These are phyloP conservation scores for Clostera curtula DNA, from an alignment of 2,888 invertebrate species.

Conservation along the genomic window DNA sequence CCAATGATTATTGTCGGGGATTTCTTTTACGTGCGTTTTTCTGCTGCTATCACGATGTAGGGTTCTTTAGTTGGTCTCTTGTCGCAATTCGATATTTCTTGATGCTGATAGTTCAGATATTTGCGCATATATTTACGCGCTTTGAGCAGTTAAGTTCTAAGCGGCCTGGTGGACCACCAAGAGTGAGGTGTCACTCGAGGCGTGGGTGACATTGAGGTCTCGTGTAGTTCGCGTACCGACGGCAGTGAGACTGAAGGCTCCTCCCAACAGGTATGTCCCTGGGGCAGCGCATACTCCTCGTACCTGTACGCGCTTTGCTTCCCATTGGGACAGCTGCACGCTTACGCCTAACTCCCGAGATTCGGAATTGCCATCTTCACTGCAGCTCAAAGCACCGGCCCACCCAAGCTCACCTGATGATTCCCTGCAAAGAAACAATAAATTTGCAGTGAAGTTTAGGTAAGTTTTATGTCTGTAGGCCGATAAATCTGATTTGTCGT, in stretches of 20 bases:
- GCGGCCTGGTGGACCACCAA: constrained; percentile 46
- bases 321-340: constrained; percentile 65
- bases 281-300: constrained; percentile 77
- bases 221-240: too few species aligned
- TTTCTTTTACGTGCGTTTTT: too few species aligned
- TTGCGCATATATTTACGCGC: too few species aligned
- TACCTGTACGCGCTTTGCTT: constrained; percentile 71
- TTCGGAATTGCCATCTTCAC: constrained; percentile 48
- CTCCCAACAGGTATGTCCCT: constrained; percentile 80
- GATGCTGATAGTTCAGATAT: too few species aligned
- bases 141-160: too few species aligned
- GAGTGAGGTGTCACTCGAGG: constrained; percentile 50
- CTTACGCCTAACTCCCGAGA: constrained; percentile 49
- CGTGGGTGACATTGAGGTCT: constrained; percentile 30
- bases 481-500: too few species aligned
- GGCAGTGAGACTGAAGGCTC: constrained; percentile 70
- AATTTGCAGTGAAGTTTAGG: too few species aligned
- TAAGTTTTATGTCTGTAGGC: too few species aligned
- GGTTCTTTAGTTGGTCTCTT: too few species aligned
- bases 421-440: constrained; percentile 36
- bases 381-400: constrained; percentile 61
- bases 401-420: constrained; percentile 52
- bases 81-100: too few species aligned
- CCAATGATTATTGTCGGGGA: too few species aligned
- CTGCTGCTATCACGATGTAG: too few species aligned